Evolutionary conservation across 2,797 vertebrate species (phyloP).

Genomic region (Phataginus tricuspis): DNA sequence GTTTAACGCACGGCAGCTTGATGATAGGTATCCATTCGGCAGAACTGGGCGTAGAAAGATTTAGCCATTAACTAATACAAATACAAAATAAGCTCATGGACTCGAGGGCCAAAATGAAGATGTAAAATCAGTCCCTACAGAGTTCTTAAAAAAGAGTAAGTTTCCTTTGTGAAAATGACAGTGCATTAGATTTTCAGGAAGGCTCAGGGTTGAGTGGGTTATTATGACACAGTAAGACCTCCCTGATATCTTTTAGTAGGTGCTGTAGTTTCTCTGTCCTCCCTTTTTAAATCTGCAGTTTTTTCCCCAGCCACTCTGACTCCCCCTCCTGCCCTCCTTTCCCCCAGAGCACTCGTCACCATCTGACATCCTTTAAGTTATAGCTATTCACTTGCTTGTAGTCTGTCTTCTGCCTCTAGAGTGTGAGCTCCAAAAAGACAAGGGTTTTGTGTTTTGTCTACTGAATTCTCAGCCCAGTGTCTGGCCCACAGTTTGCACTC

Average conservation of each 20-base stretch:
- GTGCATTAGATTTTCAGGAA: not conserved
- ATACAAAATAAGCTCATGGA: constrained; percentile 20
- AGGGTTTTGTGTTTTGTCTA: not conserved
- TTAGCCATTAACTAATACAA: constrained; percentile 31
- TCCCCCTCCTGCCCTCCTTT: not conserved
- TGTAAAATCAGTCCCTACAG: not conserved
- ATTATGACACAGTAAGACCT: not conserved
- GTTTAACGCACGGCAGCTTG: not conserved
- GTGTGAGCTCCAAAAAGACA: not conserved
- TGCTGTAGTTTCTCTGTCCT: not conserved
- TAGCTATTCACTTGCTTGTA: not conserved
- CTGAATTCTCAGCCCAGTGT: not conserved
- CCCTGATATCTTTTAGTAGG: not conserved
- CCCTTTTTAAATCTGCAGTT: not conserved
- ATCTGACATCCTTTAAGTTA: accelerated
- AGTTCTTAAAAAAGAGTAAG: not conserved
- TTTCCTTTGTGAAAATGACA: not conserved
- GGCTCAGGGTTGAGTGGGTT: not conserved
- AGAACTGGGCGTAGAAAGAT: not conserved
- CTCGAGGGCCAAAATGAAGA: not conserved
- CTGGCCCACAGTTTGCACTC: not conserved
- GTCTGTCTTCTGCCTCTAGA: not conserved
- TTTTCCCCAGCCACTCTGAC: not conserved
- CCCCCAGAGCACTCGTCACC: not conserved
- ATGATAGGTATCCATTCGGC: constrained; percentile 4